These are phyloP conservation scores for Drosophila subpulchrella DNA, from an alignment of 1,140 invertebrate species.

Conservation along the genomic window DNA sequence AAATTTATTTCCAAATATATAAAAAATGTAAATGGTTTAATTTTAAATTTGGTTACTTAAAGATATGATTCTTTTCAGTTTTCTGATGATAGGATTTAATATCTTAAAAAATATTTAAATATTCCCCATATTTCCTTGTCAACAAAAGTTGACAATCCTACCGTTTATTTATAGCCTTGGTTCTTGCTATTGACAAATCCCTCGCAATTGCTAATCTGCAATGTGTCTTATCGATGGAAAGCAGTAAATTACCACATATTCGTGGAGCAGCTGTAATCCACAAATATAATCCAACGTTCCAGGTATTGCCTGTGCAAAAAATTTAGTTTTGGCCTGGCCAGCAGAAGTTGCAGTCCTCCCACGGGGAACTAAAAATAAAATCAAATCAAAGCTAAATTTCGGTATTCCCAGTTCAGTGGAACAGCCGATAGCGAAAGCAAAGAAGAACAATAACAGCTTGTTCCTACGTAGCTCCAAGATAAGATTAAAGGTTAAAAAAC, in stretches of 20 bases:
- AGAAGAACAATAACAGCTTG: slow-evolving; percentile 21
- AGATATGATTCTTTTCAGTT: too few relatives aligned
- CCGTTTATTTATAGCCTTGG: slow-evolving; percentile 14
- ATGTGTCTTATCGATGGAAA: slow-evolving; percentile 51
- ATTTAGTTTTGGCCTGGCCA: slow-evolving; percentile 35
- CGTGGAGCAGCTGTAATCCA: slow-evolving; percentile 23
- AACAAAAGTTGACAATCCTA: not conserved
- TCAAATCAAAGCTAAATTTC: slow-evolving; percentile 13
- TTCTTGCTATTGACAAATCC: slow-evolving; percentile 19
- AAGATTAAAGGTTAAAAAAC: slow-evolving; percentile 61
- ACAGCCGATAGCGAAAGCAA: slow-evolving; percentile 41
- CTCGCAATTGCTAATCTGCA: slow-evolving; percentile 24
- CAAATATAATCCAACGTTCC: slow-evolving; percentile 4
- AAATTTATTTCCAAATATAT: too few relatives aligned
- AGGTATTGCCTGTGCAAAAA: not conserved
- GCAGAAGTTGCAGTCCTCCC: slow-evolving; percentile 31
- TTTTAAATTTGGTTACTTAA: too few relatives aligned
- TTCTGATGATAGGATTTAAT: not conserved
- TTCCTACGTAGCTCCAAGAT: slow-evolving; percentile 24
- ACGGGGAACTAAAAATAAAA: not conserved
- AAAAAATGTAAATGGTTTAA: too few relatives aligned
- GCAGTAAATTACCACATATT: slow-evolving; percentile 21
- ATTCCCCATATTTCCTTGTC: not conserved
- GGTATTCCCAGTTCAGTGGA: slow-evolving; percentile 30
- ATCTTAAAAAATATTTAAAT: not conserved